Percentiles rank a stretch among this genome's conserved stretches.
These are phyloP conservation scores for Nerophis lumbriciformis DNA, from an alignment of 2,113 vertebrate genomes.

Conservation along the genomic window DNA sequence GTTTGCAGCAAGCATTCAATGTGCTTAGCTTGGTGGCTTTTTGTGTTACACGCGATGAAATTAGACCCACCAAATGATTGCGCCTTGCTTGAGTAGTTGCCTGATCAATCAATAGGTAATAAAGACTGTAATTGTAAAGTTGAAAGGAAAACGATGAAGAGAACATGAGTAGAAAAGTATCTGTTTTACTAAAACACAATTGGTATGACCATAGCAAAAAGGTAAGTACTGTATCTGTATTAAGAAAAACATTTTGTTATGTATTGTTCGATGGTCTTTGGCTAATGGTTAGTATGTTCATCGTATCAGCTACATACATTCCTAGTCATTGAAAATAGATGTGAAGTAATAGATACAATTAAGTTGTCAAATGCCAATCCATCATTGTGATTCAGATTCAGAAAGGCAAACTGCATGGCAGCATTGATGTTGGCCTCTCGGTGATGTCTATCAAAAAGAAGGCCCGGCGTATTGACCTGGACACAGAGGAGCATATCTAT, in stretches of 20 bases:
- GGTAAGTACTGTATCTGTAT: no score
- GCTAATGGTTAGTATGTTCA: no score
- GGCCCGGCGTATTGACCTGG: constrained; percentile 92
- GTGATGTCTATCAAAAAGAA: constrained; percentile 99
- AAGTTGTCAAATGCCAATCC: background rate
- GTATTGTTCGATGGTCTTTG: no score
- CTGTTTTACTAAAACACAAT: no score
- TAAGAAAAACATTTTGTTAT: no score
- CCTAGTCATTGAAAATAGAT: background rate
- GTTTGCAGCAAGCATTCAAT: constrained; percentile 25
- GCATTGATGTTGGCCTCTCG: constrained; percentile 95
- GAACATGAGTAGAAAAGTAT: no score
- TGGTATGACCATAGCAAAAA: no score
- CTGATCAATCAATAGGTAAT: background rate
- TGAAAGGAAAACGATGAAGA: background rate
- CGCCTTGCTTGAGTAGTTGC: background rate
- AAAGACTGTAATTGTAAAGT: background rate
- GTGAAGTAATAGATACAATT: background rate
- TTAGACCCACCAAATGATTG: constrained; percentile 7
- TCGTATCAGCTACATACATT: no score
- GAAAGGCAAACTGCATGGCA: constrained; percentile 95
- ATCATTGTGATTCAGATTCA: constrained; percentile 78
- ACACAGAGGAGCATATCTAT: constrained; percentile 98
- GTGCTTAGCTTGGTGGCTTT: constrained; percentile 17
- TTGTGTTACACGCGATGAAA: constrained; percentile 4